Base-by-base conservation (phyloP, 2,113 vertebrate genomes). In the Rutilus rutilus region DNA sequence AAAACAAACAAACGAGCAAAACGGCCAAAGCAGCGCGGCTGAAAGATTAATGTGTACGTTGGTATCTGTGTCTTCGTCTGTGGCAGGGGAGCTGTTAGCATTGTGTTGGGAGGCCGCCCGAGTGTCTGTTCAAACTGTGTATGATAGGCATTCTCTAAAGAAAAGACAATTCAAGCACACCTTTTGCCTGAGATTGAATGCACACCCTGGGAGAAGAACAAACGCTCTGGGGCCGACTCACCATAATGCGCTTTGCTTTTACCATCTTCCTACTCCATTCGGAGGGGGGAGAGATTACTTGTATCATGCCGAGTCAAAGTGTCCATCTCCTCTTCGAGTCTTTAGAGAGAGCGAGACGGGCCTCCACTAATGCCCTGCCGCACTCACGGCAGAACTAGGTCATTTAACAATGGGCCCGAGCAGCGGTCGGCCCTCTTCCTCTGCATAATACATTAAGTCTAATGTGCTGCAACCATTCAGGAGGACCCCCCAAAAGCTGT, bases 391-490 rank as follows among this genome's bases (percentile, higher is more conserved):
- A 95, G 95, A 98, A 97, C 93, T 99, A 97, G 97, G 97, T 98
- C 97, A 98, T 91, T 96, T 96, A 97, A 98, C 97, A 98, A 98
- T 97, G 95, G 96, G 91, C 79, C 91, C 88, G 93, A 93, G 95
- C 94, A 94, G 96, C 96, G 95, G 94, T 96, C 96, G 92, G 95
- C 96, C 94, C 96, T 97, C 94, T 94, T 90, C 94, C 96, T 93
- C 96, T 99, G 96, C 97, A 98, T 98, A 97, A 99, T 99, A 95
- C 96, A 98, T 99, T 96, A 97, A 96, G 96, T 96, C 92, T 97
- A 98, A 97, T 97, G 95, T 95, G 96, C 95, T 95, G 94, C 95
- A 96, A 95, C 94, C 95, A 96, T 95, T 97, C 91, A 79, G 91
- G 84, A 93, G 74, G 78, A 85, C 91, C 92, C 93, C 95, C 95